phyloP scores from a whole-genome alignment of 2,113 vertebrate genomes.

The Bos javanicus region DNA sequence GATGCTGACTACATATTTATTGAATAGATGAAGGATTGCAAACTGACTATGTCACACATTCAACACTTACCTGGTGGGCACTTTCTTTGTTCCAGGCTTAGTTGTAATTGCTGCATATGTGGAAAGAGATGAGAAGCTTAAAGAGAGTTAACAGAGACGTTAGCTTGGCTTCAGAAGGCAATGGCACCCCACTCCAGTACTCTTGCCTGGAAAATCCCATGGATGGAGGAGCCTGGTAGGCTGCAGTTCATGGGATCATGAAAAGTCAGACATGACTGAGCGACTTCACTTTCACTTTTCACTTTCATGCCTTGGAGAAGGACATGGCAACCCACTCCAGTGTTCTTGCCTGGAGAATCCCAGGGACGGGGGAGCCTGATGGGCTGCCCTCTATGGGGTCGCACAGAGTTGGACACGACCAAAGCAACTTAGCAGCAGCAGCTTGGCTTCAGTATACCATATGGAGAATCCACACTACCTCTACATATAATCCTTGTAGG shows the following conservation, averaged over 20 bases:
- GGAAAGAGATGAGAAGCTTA: background rate
- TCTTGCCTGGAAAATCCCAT: no score
- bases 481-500: background rate
- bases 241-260: no score
- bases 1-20: background rate
- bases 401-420: fast-evolving
- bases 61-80: background rate
- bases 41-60: background rate
- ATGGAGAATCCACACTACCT: background rate
- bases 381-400: no score
- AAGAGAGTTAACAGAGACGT: background rate
- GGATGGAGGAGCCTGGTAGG: no score
- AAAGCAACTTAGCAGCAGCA: background rate
- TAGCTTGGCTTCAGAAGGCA: background rate
- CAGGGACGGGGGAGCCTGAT: fast-evolving
- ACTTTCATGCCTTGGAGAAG: no score
- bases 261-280: no score
- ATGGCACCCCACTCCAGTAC: no score
- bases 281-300: no score
- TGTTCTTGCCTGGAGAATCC: no score
- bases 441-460: background rate
- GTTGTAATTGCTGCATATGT: background rate
- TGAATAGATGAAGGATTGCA: background rate
- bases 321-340: no score
- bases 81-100: background rate